A percentile compares a stretch with the other conserved stretches of the same genome.
Evolutionary conservation across 1,140 invertebrate species (phyloP).

Genomic region (Ruditapes philippinarum): DNA sequence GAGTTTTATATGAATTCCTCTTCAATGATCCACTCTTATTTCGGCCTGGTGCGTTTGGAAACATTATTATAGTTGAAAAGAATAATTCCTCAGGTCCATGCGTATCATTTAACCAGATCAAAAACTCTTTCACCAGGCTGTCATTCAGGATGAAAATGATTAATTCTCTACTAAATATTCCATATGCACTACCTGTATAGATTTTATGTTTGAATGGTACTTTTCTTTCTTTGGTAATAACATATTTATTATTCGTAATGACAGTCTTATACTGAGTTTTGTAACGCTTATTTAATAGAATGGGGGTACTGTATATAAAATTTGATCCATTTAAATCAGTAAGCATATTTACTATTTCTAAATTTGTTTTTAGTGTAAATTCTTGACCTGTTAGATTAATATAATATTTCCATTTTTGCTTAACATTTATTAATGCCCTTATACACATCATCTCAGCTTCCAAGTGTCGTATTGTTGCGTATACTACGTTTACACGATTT

Average conservation of each 20-base stretch:
- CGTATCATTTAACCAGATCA: slow-evolving; percentile 26
- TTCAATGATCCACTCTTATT: too few species aligned
- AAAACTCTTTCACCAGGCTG: slow-evolving; percentile 8
- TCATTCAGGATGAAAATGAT: slow-evolving; percentile 12
- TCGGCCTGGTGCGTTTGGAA: slow-evolving; percentile 1
- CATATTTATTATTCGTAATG: background rate
- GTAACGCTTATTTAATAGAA: background rate
- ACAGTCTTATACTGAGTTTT: background rate
- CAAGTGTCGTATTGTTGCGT: slow-evolving; percentile 70
- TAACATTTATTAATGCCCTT: slow-evolving; percentile 27
- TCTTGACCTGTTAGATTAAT: slow-evolving; percentile 83
- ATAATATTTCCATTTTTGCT: slow-evolving; percentile 81
- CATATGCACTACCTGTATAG: slow-evolving; percentile 52
- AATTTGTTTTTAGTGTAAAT: slow-evolving; percentile 82
- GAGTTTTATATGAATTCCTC: background rate
- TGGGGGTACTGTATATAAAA: slow-evolving; percentile 69
- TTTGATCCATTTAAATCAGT: slow-evolving; percentile 76
- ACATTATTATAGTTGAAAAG: slow-evolving; percentile 27
- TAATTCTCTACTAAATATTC: slow-evolving; percentile 38
- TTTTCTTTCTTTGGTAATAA: background rate
- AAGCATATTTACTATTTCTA: slow-evolving; percentile 79
- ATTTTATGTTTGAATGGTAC: slow-evolving; percentile 4
- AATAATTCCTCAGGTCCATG: slow-evolving; percentile 46
- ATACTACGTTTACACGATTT: slow-evolving; percentile 49
- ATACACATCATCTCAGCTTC: slow-evolving; percentile 80